These are phyloP conservation scores for Amphiprion percula DNA, from an alignment of 2,113 vertebrate genomes.

Conservation along the genomic window DNA sequence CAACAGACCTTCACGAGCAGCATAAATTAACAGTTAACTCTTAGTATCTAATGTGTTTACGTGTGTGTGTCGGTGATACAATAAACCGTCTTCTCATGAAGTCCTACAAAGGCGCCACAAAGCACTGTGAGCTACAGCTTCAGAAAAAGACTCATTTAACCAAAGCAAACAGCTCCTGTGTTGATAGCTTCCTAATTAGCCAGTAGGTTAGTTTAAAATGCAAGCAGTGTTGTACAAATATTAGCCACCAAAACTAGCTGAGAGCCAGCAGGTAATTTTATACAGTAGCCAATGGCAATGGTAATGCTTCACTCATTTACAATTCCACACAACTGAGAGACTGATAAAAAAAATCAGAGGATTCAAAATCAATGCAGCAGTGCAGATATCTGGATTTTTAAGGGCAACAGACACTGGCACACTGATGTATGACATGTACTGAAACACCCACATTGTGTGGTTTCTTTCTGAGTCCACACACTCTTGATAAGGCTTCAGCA, in stretches of 20 bases:
- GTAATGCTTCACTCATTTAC: slow-evolving; percentile 12
- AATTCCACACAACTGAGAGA: neutral
- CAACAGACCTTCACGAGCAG: neutral
- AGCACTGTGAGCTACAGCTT: slow-evolving; percentile 10
- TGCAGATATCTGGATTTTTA: neutral
- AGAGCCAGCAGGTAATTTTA: slow-evolving; percentile 11
- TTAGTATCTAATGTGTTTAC: neutral
- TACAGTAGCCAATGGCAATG: neutral
- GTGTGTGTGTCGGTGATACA: slow-evolving; percentile 5
- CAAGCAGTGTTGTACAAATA: slow-evolving; percentile 19
- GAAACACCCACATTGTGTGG: neutral
- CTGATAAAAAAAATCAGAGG: neutral
- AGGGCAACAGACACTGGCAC: neutral
- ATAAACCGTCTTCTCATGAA: slow-evolving; percentile 14
- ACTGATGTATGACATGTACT: neutral
- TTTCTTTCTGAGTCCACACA: neutral
- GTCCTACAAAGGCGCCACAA: neutral
- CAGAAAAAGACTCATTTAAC: neutral
- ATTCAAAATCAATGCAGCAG: neutral
- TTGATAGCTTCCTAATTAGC: slow-evolving; percentile 29
- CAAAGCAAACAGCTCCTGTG: slow-evolving; percentile 25
- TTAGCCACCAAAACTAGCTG: neutral
- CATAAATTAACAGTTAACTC: slow-evolving; percentile 7
- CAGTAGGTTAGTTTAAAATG: slow-evolving; percentile 14
- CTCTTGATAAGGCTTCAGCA: no score